Conservation (phyloP, 2,888 invertebrate genomes). For the Drosophila longiperda region DNA sequence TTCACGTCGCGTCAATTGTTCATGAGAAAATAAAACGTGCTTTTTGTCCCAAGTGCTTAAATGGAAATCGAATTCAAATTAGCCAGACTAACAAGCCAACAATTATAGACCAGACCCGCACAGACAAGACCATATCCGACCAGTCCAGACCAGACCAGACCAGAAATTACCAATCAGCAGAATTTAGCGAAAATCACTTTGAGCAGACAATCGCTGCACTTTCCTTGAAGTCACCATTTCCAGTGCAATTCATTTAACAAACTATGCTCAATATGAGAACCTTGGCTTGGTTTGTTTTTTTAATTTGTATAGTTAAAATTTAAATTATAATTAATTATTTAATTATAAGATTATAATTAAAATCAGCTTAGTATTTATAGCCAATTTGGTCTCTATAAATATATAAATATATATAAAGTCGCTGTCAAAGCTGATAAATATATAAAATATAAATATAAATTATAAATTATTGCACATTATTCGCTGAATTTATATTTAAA, state of each 20-base stretch:
- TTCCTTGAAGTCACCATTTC: background rate
- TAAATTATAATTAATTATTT: background rate
- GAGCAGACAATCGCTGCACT: slow-evolving; percentile 8
- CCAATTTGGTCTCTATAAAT: too few species aligned
- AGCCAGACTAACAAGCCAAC: slow-evolving; percentile 70
- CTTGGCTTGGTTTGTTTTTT: background rate
- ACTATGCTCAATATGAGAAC: background rate
- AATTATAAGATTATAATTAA: background rate
- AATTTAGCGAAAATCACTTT: slow-evolving; percentile 24
- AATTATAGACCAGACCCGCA: slow-evolving; percentile 47
- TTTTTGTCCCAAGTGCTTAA: slow-evolving; percentile 64
- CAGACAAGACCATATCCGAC: background rate
- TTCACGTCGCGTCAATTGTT: slow-evolving; percentile 62
- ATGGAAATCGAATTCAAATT: slow-evolving; percentile 75
- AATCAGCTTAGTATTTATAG: background rate
- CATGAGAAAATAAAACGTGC: slow-evolving; percentile 75
- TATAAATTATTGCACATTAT: slow-evolving; percentile 16
- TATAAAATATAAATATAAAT: slow-evolving; percentile 71
- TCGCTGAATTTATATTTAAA: background rate
- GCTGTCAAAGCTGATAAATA: slow-evolving; percentile 64
- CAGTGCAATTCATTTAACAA: background rate
- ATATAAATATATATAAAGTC: too few species aligned
- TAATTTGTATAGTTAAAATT: background rate
- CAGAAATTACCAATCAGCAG: slow-evolving; percentile 29
- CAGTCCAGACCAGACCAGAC: slow-evolving; percentile 7